Percentiles rank a stretch among this genome's conserved stretches.
phyloP scores from a whole-genome alignment of 2,888 invertebrate species.

The Metalampra italica region DNA sequence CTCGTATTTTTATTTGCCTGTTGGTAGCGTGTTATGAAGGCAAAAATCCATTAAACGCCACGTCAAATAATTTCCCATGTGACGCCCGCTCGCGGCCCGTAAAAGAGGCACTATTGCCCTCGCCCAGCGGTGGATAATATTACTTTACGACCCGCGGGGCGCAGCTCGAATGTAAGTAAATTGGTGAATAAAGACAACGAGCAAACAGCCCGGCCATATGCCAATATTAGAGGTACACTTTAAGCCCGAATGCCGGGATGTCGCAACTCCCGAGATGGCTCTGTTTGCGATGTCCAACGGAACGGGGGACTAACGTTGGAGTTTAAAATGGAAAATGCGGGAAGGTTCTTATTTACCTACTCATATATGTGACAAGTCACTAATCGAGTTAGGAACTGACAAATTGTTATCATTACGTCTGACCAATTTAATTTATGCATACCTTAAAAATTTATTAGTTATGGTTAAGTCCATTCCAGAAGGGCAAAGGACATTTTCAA shows the following conservation, averaged over 20 bases:
- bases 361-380: too few species aligned
- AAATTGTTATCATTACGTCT: too few species aligned
- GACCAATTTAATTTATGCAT: too few species aligned
- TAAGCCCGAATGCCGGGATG: slow-evolving; percentile 5
- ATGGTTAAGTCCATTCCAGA: too few species aligned
- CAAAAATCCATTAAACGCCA: slow-evolving; percentile 78
- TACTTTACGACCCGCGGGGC: slow-evolving; percentile 74
- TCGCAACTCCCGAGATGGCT: not conserved
- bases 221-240: slow-evolving; percentile 28
- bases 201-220: slow-evolving; percentile 31
- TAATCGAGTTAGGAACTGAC: too few species aligned
- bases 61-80: slow-evolving; percentile 79
- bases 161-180: slow-evolving; percentile 72
- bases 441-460: too few species aligned
- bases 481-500: too few species aligned
- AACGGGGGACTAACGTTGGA: not conserved
- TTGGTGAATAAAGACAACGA: slow-evolving; percentile 74
- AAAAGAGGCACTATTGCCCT: slow-evolving; percentile 77
- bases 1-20: slow-evolving; percentile 67
- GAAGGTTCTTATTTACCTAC: not conserved
- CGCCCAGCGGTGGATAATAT: slow-evolving; percentile 74
- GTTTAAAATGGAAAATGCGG: not conserved
- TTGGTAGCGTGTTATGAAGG: slow-evolving; percentile 76
- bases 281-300: not conserved
- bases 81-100: slow-evolving; percentile 75